Evolutionary conservation across 2,113 vertebrate genomes (phyloP), one percentile per base, ranked within the genome.

Genomic region (Catharus fuscescens): DNA sequence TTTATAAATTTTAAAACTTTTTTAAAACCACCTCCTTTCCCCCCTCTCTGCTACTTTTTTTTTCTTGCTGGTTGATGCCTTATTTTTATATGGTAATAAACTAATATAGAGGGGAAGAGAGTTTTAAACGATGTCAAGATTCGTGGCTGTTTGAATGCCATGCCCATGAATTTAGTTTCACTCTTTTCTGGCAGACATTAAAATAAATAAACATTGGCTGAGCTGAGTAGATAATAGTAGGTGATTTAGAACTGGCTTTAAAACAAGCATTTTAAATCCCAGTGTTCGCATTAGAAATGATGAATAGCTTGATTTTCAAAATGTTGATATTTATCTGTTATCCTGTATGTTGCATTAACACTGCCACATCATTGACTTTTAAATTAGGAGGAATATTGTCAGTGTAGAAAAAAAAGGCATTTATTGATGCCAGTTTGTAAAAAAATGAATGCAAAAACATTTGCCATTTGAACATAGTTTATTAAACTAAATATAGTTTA

Each of bases 21-120:
- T 21, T 7, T 14, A 14, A 11, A 10, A 2, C 4, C 3, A 10
- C 1, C 4, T 1, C 4, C 14, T 67, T 86, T 34, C 4, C 2
- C 2, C 5, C 7, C 6, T 47, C 9, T 62, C 36, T 59, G 40
- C 15, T 76, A 13, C 10, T 20, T 23, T 52, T 84, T 84, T 44
- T 72, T 61, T 48, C 5, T 65, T 62, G 7, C 25, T 90, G 9
- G 3, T 45, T 56, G 61, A 31, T 85, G 29, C 14, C 40, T 18
- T 81, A 7, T 40, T 54, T 81, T 83, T 86, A 67, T 23, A 18
- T 54, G 7, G 7, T 66, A 53, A 18, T 28, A 60, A 89, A 67
- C 44, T 74, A 82, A 87, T 57, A 45, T 4, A 73, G 42, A 80
- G 52, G 24, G 83, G 44, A 76, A 69, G 48, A 70, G 31, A 54